phyloP scores from a whole-genome alignment of 2,888 invertebrate species.

The Erebia epiphron region DNA sequence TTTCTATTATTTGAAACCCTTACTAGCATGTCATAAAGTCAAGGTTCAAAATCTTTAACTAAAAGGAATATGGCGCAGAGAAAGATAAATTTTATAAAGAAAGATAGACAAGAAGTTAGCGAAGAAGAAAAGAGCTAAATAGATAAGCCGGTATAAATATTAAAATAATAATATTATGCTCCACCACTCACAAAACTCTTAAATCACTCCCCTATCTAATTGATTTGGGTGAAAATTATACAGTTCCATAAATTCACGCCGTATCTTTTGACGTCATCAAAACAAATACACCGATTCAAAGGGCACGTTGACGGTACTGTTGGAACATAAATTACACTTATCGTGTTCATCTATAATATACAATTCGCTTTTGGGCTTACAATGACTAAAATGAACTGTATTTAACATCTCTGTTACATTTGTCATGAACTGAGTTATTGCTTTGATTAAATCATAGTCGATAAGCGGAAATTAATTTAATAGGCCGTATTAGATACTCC shows the following conservation, averaged over 20 bases:
- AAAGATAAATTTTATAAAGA: neutral
- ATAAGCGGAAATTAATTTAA: too few relatives aligned
- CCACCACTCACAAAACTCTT: too few relatives aligned
- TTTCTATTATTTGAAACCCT: too few relatives aligned
- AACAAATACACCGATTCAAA: constrained; percentile 26
- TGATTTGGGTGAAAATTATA: constrained; percentile 17
- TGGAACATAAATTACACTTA: constrained; percentile 21
- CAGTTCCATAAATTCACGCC: constrained; percentile 33
- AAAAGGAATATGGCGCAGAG: neutral
- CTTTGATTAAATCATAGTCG: too few relatives aligned
- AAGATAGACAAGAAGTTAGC: too few relatives aligned
- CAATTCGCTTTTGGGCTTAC: constrained; percentile 23
- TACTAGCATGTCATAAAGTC: too few relatives aligned
- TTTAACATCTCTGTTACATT: constrained; percentile 1
- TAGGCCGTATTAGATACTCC: too few relatives aligned
- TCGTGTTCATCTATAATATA: constrained; percentile 20
- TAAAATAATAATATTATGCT: neutral
- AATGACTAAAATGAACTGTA: neutral
- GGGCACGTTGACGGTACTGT: constrained; percentile 16
- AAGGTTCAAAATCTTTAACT: too few relatives aligned
- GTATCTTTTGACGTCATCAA: constrained; percentile 31
- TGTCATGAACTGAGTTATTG: neutral
- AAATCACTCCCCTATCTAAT: constrained; percentile 6
- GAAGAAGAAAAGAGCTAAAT: too few relatives aligned
- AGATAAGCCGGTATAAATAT: neutral